Evolutionary conservation across 2,888 invertebrate genomes (phyloP), one percentile per base, ranked within the genome.

Genomic region (Dynastes maya): DNA sequence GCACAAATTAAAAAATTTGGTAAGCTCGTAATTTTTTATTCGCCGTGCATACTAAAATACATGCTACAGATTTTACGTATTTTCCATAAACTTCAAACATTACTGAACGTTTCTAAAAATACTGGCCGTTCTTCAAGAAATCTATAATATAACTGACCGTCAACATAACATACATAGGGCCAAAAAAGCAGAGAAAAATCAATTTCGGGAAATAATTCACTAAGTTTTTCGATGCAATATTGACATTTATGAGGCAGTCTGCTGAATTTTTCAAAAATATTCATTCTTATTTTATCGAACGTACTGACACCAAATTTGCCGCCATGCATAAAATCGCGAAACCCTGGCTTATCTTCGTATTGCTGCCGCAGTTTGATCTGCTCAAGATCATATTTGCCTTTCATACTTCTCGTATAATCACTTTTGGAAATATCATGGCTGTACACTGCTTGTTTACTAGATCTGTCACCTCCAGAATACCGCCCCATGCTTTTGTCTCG

Each of bases 101-200:
- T 82, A 64, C 85, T 86, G 78, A 85, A 86, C 16, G 85, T 85
- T 68, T 78, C 80, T 75, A 82, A 82, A 63, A 83, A 82, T 1
- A 82, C 61, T 1, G 81, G 72, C 32, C 81, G 78, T 2, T 82
- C 80, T 51, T 84, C 82, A n/a, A 83, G 77, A 78, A 88, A 87
- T 80, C 84, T 86, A 79, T 88, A 88, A 79, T 86, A 88, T 29
- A 88, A 80, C 67, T 88, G 87, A 1, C 87, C 88, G 67, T 86
- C 84, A 9, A 82, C 83, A 76, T 83, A 88, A 75, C 86, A 87
- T 45, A 85, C 86, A 77, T 86, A 88, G 0, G 88, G 88, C 78
- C 87, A 80, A 40, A 86, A 82, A 76, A 86, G 76, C 65, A 80
- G 76, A 0, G 86, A 84, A 6, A 87, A 79, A 81, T 84, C 83